These are phyloP conservation scores for Bilobella aurantiaca DNA, from an alignment of 1,140 invertebrate species.

Conservation along the genomic window DNA sequence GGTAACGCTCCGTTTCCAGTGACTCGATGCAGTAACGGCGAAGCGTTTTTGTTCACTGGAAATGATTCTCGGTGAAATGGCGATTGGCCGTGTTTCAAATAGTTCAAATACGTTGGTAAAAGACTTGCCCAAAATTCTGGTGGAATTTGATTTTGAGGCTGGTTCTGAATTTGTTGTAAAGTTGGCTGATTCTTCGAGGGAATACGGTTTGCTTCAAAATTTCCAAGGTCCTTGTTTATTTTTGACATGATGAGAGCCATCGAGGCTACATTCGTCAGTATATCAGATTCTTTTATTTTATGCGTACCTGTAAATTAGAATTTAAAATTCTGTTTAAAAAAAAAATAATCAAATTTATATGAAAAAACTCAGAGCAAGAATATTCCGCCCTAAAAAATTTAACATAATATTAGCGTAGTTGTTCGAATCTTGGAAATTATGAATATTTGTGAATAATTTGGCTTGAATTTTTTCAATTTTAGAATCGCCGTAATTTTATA, in stretches of 20 bases:
- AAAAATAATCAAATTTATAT: too few species aligned
- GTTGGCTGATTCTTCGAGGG: neutral
- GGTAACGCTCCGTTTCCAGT: neutral
- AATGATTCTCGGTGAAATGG: neutral
- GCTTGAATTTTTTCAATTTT: too few species aligned
- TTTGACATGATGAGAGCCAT: conserved; percentile 24
- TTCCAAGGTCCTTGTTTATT: conserved; percentile 8
- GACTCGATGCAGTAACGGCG: neutral
- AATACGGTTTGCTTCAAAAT: neutral
- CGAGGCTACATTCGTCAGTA: conserved; percentile 24
- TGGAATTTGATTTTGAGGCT: neutral
- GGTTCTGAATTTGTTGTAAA: neutral
- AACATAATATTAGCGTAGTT: too few species aligned
- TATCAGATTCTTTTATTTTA: conserved; percentile 8
- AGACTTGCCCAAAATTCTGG: neutral
- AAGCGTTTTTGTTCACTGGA: neutral
- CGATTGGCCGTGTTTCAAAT: neutral
- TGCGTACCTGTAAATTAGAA: neutral
- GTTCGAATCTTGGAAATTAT: too few species aligned
- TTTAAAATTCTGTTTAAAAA: too few species aligned
- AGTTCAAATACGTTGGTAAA: neutral
- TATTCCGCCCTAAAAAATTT: too few species aligned
- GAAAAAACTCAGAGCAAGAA: too few species aligned
- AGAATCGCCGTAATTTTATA: too few species aligned
- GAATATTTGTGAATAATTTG: too few species aligned